Evolutionary conservation across 2,797 vertebrate genomes (phyloP), one percentile per base, ranked within the genome.

Genomic region (Notamacropus eugenii): DNA sequence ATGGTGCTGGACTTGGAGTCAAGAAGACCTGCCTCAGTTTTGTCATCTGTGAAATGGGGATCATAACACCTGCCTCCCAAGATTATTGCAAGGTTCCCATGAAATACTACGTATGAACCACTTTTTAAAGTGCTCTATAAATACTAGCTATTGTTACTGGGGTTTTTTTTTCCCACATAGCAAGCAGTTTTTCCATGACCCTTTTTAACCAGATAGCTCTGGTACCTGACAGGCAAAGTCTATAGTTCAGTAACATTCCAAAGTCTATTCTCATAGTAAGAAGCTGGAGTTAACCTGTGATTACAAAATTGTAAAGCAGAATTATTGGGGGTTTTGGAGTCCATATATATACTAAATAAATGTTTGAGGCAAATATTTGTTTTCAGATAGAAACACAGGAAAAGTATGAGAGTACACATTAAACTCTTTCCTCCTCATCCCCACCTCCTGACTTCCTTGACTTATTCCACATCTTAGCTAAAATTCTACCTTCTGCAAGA

Each of bases 181-280:
- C 40, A 46, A 82, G 3, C 34, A 22, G 10, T 74, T 46, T 55
- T 91, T 1, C 6, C 57, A 55, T 93, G 58, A 57, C 52, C 56
- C n/a, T 90, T 94, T 95, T 62, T 90, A 93, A 54, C 92, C 90
- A 91, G 40, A 55, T 92, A n/a, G 82, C 92, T 96, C 90, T 54
- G 67, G 92, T 92, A 52, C 87, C 94, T 95, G 92, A 96, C 28
- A 67, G 82, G 92, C 90, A 93, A 93, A 55, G 46, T 94, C 93
- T 90, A 24, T 31, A n/a, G 54, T 95, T 92, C n/a, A 93, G 74
- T 55, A 46, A 55, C 52, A 40, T 52, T 91, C 62, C 93, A 87
- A 95, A 92, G 50, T 95, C 56, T 90, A 19, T 94, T 97, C 90
- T 95, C 92, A 90, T 94, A 97, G 93, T 94, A 94, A 96, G 50